Percentiles rank a stretch among this genome's conserved stretches.
These are phyloP conservation scores for Pseudobourletiella spinata DNA, from an alignment of 1,140 invertebrate genomes.

Conservation along the genomic window DNA sequence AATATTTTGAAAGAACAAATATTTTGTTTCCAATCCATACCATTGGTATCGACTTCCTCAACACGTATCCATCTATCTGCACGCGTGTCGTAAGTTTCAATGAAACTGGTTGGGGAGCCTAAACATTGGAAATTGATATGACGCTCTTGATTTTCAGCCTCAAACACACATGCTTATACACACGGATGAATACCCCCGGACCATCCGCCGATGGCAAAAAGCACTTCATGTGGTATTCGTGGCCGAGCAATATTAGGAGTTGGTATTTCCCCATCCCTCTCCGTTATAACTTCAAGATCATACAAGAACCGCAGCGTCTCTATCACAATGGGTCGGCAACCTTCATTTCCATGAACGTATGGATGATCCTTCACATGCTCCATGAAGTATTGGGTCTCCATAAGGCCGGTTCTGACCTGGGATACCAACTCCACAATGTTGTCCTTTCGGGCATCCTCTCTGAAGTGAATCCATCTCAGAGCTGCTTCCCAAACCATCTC, in stretches of 20 bases:
- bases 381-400: conserved; percentile 69
- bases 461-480: conserved; percentile 54
- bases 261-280: conserved; percentile 50
- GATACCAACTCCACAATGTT: conserved; percentile 64
- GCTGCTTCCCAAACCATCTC: conserved; percentile 57
- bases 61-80: conserved; percentile 65
- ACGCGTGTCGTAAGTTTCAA: conserved; percentile 67
- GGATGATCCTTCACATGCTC: conserved; percentile 50
- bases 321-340: conserved; percentile 60
- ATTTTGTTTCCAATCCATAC: neutral
- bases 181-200: no score
- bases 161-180: no score
- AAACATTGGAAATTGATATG: neutral
- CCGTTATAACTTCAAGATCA: conserved; percentile 59
- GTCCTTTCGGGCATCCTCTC: conserved; percentile 52
- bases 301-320: conserved; percentile 63
- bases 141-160: neutral
- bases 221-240: conserved; percentile 55
- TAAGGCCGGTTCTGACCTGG: conserved; percentile 68
- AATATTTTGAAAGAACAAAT: conserved; percentile 6
- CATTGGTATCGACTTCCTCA: conserved; percentile 20
- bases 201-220: conserved; percentile 70
- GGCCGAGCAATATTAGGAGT: conserved; percentile 57
- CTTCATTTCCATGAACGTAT: conserved; percentile 53
- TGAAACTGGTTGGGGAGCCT: conserved; percentile 54